These are phyloP conservation scores for Acronicta alni DNA, from an alignment of 2,888 invertebrate species.

Conservation along the genomic window DNA sequence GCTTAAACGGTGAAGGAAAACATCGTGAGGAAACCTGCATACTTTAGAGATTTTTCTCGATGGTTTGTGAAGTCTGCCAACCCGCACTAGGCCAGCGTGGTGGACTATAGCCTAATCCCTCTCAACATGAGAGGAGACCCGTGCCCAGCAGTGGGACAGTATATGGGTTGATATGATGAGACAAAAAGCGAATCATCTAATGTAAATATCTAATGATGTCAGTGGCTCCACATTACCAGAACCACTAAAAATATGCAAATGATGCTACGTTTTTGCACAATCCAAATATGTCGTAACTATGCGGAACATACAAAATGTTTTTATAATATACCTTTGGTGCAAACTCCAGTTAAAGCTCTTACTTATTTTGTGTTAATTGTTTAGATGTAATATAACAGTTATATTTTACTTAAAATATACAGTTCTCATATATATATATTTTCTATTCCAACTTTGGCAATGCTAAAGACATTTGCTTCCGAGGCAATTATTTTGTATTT, in stretches of 20 bases:
- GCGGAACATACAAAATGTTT: constrained; percentile 1
- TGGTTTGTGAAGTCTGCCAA: too few relatives aligned
- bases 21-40: too few relatives aligned
- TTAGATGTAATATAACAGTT: constrained; percentile 36
- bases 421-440: constrained; percentile 29
- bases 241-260: constrained; percentile 13
- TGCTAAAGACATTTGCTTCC: constrained; percentile 33
- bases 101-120: too few relatives aligned
- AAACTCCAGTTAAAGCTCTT: constrained; percentile 27
- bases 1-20: too few relatives aligned
- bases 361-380: constrained; percentile 31
- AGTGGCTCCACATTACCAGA: constrained; percentile 6
- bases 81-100: too few relatives aligned
- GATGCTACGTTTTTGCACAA: constrained; percentile 8
- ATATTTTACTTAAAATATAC: constrained; percentile 30
- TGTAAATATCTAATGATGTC: constrained; percentile 6
- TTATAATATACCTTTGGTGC: constrained; percentile 33
- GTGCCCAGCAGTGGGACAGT: too few relatives aligned
- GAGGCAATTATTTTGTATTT: constrained; percentile 34
- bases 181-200: constrained; percentile 8
- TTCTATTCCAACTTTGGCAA: constrained; percentile 40
- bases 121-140: too few relatives aligned
- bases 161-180: too few relatives aligned
- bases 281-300: constrained; percentile 6
- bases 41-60: too few relatives aligned